Evolutionary conservation across 1,140 invertebrate genomes (phyloP), one percentile per base, ranked within the genome.

Genomic region (Cyrtorhinus lividipennis): DNA sequence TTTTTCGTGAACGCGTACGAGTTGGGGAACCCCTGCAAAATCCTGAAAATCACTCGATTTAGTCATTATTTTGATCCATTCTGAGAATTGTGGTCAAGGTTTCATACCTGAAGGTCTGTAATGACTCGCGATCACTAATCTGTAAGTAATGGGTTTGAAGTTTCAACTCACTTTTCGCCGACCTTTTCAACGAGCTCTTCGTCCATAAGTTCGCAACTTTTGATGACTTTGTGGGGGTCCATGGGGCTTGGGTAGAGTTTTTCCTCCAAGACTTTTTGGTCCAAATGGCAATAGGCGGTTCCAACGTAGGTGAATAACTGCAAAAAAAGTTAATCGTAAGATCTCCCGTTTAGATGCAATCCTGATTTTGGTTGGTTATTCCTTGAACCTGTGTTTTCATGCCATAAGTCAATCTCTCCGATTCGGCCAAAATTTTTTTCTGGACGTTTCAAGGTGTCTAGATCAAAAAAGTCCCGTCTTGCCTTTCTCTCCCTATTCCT

Each of bases 1-100:
- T 89, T 87, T 76, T 95, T 95, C 0, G 91, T 95, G 69, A 89
- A 95, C 0, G 90, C 91, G 68, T 95, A 95, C 0, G 90, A 91
- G 69, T 95, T 95, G 1, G 92, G 92, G 61, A 89, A 78, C 53
- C 85, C 81, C 15, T 86, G 86, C 44, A 95, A 77, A 58, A 95
- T 78, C 69, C 82, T 85, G 71, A 15, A 76, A 77, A 66, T 57
- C 30, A 38, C n/a, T n/a, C n/a, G n/a, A n/a, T n/a, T n/a, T n/a
- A n/a, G n/a, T n/a, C n/a, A n/a, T n/a, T n/a, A n/a, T n/a, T n/a
- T 65, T 59, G 53, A 60, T 64, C 56, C 12, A 2, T 57, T 57
- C 26, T 24, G 46, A 20, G 20, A 23, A 45, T 45, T 10, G n/a
- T 45, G 44, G n/a, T 12, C n/a, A n/a, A n/a, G n/a, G n/a, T n/a